Evolutionary conservation across 2,888 invertebrate genomes (phyloP).

Genomic region (Dione juno): DNA sequence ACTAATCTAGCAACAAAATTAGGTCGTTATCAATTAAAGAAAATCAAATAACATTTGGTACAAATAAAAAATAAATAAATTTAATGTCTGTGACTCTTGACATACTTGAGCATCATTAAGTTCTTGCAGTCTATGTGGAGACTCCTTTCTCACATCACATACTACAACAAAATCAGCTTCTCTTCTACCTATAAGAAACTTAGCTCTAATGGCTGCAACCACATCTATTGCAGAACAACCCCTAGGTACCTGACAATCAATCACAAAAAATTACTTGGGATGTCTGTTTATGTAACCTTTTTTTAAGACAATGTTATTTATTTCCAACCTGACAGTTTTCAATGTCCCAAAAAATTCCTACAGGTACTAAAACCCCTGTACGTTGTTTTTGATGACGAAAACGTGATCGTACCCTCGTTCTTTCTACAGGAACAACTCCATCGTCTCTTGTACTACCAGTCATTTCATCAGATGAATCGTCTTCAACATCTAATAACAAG

Average conservation of each 20-base stretch:
- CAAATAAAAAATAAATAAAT: not conserved
- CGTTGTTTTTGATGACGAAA: conserved; percentile 72
- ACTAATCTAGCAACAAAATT: conserved; percentile 85
- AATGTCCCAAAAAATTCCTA: conserved; percentile 97
- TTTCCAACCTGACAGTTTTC: conserved; percentile 90
- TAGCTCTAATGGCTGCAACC: conserved; percentile 89
- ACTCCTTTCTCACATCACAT: conserved; percentile 94
- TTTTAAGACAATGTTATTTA: not conserved
- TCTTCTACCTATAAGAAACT: conserved; percentile 88
- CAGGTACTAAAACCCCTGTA: conserved; percentile 75
- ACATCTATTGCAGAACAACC: conserved; percentile 91
- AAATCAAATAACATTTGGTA: not conserved
- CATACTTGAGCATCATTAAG: conserved; percentile 92
- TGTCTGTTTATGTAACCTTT: not conserved
- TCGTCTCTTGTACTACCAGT: conserved; percentile 63
- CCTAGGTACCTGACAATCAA: conserved; percentile 86
- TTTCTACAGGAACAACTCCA: conserved; percentile 60
- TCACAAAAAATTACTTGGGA: not conserved
- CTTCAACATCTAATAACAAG: conserved; percentile 66
- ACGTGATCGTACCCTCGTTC: conserved; percentile 69
- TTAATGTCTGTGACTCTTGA: conserved; percentile 28
- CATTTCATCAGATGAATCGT: conserved; percentile 74
- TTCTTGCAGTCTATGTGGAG: conserved; percentile 89
- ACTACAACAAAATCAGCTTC: conserved; percentile 96
- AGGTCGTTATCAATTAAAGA: conserved; percentile 13